These are phyloP conservation scores for Apamea sordens DNA, from an alignment of 2,888 invertebrate genomes.

Conservation along the genomic window DNA sequence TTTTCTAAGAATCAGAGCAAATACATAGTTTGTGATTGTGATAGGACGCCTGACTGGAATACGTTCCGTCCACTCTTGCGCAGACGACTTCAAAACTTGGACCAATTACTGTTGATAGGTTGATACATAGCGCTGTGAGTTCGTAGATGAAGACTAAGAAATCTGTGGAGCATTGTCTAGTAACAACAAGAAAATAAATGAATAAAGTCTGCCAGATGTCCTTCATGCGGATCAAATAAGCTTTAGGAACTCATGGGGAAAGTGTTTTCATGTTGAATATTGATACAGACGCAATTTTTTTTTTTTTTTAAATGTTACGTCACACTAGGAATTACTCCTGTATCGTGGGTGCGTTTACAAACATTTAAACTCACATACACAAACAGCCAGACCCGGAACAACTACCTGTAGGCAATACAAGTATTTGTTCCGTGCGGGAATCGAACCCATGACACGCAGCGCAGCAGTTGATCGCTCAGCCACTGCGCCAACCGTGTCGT, in stretches of 20 bases:
- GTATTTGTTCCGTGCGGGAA: too few relatives aligned
- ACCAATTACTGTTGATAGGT: slow-evolving; percentile 56
- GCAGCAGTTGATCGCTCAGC: too few relatives aligned
- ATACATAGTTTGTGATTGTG: slow-evolving; percentile 19
- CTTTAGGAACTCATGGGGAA: background rate
- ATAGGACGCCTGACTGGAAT: slow-evolving; percentile 37
- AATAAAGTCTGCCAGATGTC: background rate
- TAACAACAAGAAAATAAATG: background rate
- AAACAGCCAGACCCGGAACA: too few relatives aligned
- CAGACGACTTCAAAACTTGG: slow-evolving; percentile 49
- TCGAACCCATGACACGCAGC: too few relatives aligned
- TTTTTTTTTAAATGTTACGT: too few relatives aligned
- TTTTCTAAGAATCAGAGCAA: slow-evolving; percentile 32
- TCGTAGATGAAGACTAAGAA: slow-evolving; percentile 24
- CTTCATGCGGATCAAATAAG: background rate
- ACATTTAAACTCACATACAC: too few relatives aligned
- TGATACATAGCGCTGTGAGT: slow-evolving; percentile 44
- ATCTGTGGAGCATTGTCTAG: slow-evolving; percentile 7
- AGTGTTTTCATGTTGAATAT: background rate
- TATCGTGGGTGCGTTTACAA: too few relatives aligned
- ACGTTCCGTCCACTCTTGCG: slow-evolving; percentile 48
- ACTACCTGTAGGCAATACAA: too few relatives aligned
- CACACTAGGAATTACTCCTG: too few relatives aligned
- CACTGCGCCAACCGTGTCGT: too few relatives aligned
- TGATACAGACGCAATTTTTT: background rate